Evolutionary conservation across 64 coral and sea anemone species (phyloP).

Genomic region (Anthopleura sola): DNA sequence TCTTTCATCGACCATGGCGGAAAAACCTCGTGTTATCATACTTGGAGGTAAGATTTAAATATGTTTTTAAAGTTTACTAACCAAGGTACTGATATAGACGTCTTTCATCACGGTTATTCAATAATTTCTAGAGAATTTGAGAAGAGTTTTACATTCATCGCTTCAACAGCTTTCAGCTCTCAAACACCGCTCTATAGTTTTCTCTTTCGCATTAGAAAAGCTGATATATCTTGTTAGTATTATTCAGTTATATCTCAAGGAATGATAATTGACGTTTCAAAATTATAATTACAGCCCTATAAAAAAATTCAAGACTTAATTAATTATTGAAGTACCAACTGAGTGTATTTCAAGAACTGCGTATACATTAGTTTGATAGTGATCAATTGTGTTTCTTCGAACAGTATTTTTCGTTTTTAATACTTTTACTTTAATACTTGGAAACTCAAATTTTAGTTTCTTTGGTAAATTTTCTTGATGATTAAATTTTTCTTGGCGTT

Average conservation of each 20-base stretch:
- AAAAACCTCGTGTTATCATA: constrained; percentile 71
- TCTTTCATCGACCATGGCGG: constrained; percentile 33
- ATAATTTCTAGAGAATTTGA: background rate
- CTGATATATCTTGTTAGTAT: background rate
- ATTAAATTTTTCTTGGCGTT: background rate
- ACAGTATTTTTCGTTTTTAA: background rate
- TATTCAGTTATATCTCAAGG: background rate
- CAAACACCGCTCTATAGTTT: background rate
- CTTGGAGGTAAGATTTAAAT: constrained; percentile 73
- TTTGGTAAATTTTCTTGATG: background rate
- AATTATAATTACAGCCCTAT: too few species aligned
- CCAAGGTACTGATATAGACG: background rate
- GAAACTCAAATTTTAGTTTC: background rate
- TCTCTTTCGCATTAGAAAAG: background rate
- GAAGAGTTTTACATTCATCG: background rate
- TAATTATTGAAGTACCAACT: too few species aligned
- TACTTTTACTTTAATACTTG: background rate
- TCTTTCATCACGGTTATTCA: background rate
- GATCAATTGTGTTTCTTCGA: too few species aligned
- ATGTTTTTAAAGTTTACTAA: background rate
- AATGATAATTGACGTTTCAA: background rate
- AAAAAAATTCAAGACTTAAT: too few species aligned
- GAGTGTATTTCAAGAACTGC: too few species aligned
- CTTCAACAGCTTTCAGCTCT: background rate
- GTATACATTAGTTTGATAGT: too few species aligned